Percentiles rank a stretch among this genome's conserved stretches.
Evolutionary conservation across 2,797 vertebrate species (phyloP).

Genomic region (Gila robusta): DNA sequence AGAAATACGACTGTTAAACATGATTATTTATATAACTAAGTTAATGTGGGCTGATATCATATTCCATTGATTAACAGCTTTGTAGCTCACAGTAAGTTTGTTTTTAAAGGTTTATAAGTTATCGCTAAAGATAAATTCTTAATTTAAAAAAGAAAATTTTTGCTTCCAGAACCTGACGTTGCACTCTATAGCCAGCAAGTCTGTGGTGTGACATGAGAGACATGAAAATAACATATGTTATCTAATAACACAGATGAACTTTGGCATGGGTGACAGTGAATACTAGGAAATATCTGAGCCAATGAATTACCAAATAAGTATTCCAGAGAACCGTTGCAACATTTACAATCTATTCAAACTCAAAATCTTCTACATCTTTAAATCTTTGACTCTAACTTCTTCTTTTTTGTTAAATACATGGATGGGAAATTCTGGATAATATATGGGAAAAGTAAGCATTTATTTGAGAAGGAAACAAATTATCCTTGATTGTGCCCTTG

Average conservation of each 20-base stretch:
- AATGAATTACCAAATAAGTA: not conserved
- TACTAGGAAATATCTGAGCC: not conserved
- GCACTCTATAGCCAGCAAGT: not conserved
- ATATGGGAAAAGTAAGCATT: not conserved
- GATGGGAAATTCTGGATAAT: constrained; percentile 1
- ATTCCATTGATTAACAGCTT: not conserved
- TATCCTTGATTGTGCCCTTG: not conserved
- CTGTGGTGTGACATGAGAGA: not conserved
- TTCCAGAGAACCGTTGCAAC: not conserved
- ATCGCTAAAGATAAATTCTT: not conserved
- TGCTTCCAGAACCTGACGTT: not conserved
- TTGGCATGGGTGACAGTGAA: not conserved
- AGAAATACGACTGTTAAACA: not conserved
- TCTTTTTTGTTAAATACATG: not conserved
- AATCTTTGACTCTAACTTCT: not conserved
- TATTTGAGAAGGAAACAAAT: not conserved
- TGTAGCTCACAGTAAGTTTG: not conserved
- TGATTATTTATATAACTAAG: too few relatives aligned
- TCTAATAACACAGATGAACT: not conserved
- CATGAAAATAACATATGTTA: not conserved
- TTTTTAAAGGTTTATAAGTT: not conserved
- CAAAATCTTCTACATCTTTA: not conserved
- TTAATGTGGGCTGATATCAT: not conserved
- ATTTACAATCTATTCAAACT: constrained; percentile 19
- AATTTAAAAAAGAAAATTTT: too few relatives aligned